Evolutionary conservation across 2,113 vertebrate genomes (phyloP), one percentile per base, ranked within the genome.

Genomic region (Crotalus viridis): DNA sequence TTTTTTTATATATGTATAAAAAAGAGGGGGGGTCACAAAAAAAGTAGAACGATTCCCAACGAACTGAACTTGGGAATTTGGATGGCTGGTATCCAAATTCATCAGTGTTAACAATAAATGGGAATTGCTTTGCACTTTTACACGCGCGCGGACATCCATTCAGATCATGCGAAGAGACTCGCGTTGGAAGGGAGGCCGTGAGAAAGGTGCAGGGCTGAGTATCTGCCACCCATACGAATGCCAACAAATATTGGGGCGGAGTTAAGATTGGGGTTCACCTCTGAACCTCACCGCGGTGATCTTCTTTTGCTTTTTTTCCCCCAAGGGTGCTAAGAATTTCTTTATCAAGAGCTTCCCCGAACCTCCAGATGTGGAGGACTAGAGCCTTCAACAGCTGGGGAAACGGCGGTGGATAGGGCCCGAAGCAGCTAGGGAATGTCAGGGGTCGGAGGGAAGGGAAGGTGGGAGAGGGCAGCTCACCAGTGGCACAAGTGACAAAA

Each of bases 401-500:
- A 43, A 81, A 39, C 3, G 33, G 0, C 3, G 74, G 74, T 39
- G 74, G 33, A 81, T 39, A 81, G 74, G 74, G 74, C 19, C 33
- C 74, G 33, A 81, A 81, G 74, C n/a, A 43, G 7, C 33, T 81
- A 21, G 17, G 74, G 74, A 43, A 39, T 81, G 46, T 13, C 5
- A 26, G 48, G 64, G 26, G 1, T 15, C 17, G 43, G 15, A n/a
- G 13, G 39, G 51, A 15, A 69, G 21, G 52, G 5, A 1, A 19
- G 69, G 15, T 26, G 28, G 10, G 17, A 46, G 48, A 12, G 22
- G 51, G 12, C 28, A 39, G 87, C n/a, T 39, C 51, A 96, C 93
- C 87, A 74, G 92, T 94, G 94, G 93, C 93, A 96, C 96, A 95
- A 97, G 85, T 98, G 98, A 97, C 98, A 97, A 96, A 97, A 97